phyloP scores from a whole-genome alignment of 2,113 vertebrate species.

The Natator depressus region DNA sequence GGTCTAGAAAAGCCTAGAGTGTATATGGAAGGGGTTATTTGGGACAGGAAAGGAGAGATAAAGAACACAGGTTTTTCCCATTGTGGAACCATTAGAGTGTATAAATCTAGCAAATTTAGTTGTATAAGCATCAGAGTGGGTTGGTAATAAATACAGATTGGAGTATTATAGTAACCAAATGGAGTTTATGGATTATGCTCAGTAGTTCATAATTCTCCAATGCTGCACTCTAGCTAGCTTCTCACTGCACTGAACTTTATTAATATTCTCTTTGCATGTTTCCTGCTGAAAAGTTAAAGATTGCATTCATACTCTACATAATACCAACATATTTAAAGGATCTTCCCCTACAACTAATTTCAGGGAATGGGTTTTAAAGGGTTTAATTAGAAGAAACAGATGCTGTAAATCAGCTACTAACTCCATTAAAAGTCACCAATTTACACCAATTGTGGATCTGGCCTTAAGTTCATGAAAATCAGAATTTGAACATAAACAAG shows the following conservation, averaged over 20 bases:
- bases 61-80: constrained; percentile 76
- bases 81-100: constrained; percentile 76
- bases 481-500: constrained; percentile 15
- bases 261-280: constrained; percentile 31
- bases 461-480: neutral
- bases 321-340: constrained; percentile 66
- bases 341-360: constrained; percentile 49
- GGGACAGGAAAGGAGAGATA: constrained; percentile 75
- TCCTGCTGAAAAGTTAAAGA: neutral
- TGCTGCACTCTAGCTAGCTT: constrained; percentile 24
- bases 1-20: constrained; percentile 65
- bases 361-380: neutral
- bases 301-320: neutral
- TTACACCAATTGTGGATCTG: constrained; percentile 51
- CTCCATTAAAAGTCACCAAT: constrained; percentile 50
- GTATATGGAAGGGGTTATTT: constrained; percentile 67
- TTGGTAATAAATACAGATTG: constrained; percentile 75
- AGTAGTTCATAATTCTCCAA: constrained; percentile 53
- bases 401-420: neutral
- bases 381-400: neutral
- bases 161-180: constrained; percentile 65
- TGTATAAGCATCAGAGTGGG: constrained; percentile 67
- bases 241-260: constrained; percentile 26
- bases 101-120: constrained; percentile 78
- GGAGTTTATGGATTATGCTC: constrained; percentile 74